Base-by-base conservation (phyloP, 2,888 invertebrate genomes). In the Parapristionchus giblindavisi region DNA sequence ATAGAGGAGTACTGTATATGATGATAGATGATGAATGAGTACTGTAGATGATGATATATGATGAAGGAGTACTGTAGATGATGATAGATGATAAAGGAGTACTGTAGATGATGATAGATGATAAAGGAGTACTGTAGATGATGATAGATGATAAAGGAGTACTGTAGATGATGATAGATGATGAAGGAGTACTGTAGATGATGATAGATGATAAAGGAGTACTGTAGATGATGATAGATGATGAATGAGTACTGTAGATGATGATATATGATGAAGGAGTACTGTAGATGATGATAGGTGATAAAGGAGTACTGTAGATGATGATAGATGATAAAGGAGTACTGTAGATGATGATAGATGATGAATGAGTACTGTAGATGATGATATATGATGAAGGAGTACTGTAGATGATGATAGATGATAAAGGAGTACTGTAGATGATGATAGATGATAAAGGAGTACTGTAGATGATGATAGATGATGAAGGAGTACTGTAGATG, bases 301-400 rank as follows among this genome's bases (percentile, higher is more conserved):
- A 14, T 48, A 14, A 21, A 48, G n/a, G n/a, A n/a, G n/a, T n/a
- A n/a, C n/a, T n/a, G n/a, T n/a, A n/a, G n/a, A n/a, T n/a, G n/a
- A n/a, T 11, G 48, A 14, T 11, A 14, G 48, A 48, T 48, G 21
- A 21, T 48, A 21, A 48, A 14, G 48, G 48, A 48, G 21, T 48
- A 21, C 48, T 21, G 21, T 48, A 21, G 14, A 14, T 11, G 21
- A 14, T n/a, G n/a, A n/a, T n/a, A n/a, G n/a, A n/a, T 56, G 27
- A 32, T 27, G 17, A 43, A 65, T 66, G 77, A 38, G 78, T 81
- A 27, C 79, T 81, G 40, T 80, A 82, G 6, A 66, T 82, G 61
- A 76, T 78, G 40, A 60, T 74, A 38, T 60, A 81, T 29, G 82
- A 82, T 63, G 77, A 76, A 14, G 80, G n/a, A n/a, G n/a, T n/a